phyloP scores from a whole-genome alignment of 2,113 vertebrate species.

The Clarias macrocephalus region DNA sequence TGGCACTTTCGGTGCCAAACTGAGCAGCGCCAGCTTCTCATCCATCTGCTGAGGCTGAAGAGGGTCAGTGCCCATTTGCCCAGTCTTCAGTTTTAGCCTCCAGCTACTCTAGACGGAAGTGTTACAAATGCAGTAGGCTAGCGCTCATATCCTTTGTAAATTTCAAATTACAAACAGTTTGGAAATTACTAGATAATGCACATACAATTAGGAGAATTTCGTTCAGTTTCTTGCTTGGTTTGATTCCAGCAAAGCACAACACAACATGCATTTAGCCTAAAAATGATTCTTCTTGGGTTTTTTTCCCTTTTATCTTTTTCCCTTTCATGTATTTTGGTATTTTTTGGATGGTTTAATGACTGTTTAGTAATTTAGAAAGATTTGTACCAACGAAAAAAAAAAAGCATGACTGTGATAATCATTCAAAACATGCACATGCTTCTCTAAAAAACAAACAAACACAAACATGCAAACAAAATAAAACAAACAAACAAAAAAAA shows the following conservation, averaged over 20 bases:
- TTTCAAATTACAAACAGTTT: not conserved
- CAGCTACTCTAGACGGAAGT: conserved; percentile 29
- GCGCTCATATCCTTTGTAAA: not conserved
- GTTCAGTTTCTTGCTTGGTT: not conserved
- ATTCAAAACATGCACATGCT: not conserved
- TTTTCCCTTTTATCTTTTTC: not conserved
- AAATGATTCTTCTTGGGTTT: not conserved
- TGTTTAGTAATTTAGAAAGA: not conserved
- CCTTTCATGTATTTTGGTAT: not conserved
- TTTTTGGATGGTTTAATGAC: not conserved
- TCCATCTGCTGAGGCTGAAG: conserved; percentile 55
- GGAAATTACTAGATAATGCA: not conserved
- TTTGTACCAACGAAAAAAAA: not conserved
- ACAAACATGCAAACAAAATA: not conserved
- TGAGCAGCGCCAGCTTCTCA: conserved; percentile 49
- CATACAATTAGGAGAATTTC: too few relatives aligned
- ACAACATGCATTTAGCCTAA: conserved; percentile 23
- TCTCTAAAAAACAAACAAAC: not conserved
- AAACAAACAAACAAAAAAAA: not conserved
- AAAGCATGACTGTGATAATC: not conserved
- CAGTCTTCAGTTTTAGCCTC: conserved; percentile 38
- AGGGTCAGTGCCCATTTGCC: conserved; percentile 48
- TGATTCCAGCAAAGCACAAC: conserved; percentile 33
- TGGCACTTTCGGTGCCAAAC: conserved; percentile 56
- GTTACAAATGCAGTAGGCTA: conserved; percentile 25